Conservation (phyloP, 2,113 vertebrate genomes). For the Coregonus clupeaformis region DNA sequence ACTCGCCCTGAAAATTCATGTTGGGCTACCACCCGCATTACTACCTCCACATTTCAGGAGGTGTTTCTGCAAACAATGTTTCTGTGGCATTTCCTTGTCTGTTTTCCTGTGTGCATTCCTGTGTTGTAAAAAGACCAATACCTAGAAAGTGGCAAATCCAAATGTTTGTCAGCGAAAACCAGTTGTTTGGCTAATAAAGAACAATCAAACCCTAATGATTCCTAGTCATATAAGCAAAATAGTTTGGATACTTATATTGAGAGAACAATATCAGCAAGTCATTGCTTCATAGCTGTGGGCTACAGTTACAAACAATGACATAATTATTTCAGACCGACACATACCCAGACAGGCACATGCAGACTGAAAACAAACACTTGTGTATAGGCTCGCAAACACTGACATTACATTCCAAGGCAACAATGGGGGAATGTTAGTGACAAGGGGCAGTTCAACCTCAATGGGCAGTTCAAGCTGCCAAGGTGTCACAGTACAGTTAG, state of each 20-base stretch:
- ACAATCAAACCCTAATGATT: no score
- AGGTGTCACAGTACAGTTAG: not conserved
- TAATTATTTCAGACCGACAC: not conserved
- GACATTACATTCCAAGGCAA: not conserved
- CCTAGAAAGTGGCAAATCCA: not conserved
- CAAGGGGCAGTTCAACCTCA: no score
- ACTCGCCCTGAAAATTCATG: no score
- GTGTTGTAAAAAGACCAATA: not conserved
- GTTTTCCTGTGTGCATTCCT: not conserved
- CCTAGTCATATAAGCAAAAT: not conserved
- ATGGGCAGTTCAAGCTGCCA: conserved; percentile 30
- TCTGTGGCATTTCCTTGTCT: not conserved
- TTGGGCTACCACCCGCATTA: not conserved
- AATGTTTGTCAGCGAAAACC: not conserved
- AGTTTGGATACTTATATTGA: not conserved
- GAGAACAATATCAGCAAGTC: not conserved
- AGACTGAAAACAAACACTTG: not conserved
- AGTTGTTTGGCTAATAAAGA: not conserved
- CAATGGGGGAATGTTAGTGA: not conserved
- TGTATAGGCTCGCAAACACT: no score
- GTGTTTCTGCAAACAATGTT: not conserved
- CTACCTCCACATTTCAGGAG: not conserved
- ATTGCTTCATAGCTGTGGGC: not conserved
- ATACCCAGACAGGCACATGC: not conserved
- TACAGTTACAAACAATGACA: not conserved